Evolutionary conservation across 2,888 invertebrate species (phyloP), one percentile per base, ranked within the genome.

Genomic region (Lasioglossum malachurum): DNA sequence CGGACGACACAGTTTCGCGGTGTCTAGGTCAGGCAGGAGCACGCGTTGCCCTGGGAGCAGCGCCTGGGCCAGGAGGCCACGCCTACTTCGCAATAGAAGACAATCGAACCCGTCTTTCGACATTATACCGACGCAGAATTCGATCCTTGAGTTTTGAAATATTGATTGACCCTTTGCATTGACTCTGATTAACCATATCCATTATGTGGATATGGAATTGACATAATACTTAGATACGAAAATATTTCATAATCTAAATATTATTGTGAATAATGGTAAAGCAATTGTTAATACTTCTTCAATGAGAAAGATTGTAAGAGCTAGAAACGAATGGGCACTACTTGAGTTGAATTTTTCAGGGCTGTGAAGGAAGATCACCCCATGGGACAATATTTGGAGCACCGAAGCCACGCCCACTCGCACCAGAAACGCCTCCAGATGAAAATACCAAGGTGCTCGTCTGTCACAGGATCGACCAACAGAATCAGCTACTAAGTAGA

Each of bases 371-470:
- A 19, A 53, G 8, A 53, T 8, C 5, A 7, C 7, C 7, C 23
- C 8, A 2, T 53, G 23, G 23, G 0, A 0, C 23, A 53, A 23
- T 4, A 23, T 23, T 19, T 23, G 60, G 14, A 60, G 60, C 27
- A 60, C 60, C 14, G 60, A 35, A 16, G 35, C 67, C 67, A 67
- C 35, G 8, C 35, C 67, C 35, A 67, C 67, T 35, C 53, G 23
- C 23, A 23, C 7, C 14, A 2, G 27, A 27, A 60, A 73, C 78
- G 71, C 49, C 78, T 75, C 76, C 79, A 83, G 19, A 67, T 8
- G 78, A 31, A 60, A 60, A 53, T 8, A 8, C 23, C 53, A 53
- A 53, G 53, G 23, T 53, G 1, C 53, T 53, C 53, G 1, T 10
- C 53, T 8, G 2, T 23, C 23, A 53, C 23, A 23, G 23, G 2